phyloP scores from a whole-genome alignment of 2,797 vertebrate species.

The Hipposideros larvatus region DNA sequence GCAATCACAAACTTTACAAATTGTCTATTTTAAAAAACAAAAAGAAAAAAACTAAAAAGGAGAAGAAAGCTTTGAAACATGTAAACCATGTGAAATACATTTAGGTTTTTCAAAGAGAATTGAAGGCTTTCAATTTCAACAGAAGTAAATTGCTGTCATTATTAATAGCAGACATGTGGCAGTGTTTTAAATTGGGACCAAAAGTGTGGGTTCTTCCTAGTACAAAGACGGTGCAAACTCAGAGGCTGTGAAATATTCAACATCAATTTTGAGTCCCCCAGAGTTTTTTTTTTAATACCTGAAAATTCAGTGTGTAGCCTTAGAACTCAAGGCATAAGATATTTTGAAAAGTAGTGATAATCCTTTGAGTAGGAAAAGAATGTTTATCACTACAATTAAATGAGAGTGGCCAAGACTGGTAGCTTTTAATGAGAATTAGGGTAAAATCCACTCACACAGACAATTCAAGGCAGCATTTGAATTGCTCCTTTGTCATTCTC shows the following conservation, averaged over 20 bases:
- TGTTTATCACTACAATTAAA: not conserved
- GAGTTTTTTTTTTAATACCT: not conserved
- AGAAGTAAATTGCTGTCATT: slow-evolving; percentile 86
- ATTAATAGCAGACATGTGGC: slow-evolving; percentile 84
- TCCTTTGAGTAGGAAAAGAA: not conserved
- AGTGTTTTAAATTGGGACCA: slow-evolving; percentile 83
- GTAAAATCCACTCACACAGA: not conserved
- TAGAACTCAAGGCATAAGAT: slow-evolving; percentile 42
- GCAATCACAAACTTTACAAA: slow-evolving; percentile 77
- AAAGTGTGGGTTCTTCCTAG: slow-evolving; percentile 73
- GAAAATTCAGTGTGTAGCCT: not conserved
- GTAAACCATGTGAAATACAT: slow-evolving; percentile 63
- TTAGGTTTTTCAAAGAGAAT: slow-evolving; percentile 82
- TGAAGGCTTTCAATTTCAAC: slow-evolving; percentile 83
- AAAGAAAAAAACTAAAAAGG: slow-evolving; percentile 67
- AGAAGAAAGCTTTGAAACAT: slow-evolving; percentile 77
- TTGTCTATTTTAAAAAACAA: slow-evolving; percentile 78
- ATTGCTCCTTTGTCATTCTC: not conserved
- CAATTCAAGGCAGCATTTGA: not conserved
- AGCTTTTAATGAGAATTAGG: slow-evolving; percentile 51
- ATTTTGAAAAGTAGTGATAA: slow-evolving; percentile 47
- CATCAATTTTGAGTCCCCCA: not conserved
- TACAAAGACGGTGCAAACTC: slow-evolving; percentile 50
- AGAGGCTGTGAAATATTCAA: slow-evolving; percentile 35
- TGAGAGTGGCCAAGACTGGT: not conserved